phyloP scores from a whole-genome alignment of 2,888 invertebrate genomes.

The Drosophila fungiperda region DNA sequence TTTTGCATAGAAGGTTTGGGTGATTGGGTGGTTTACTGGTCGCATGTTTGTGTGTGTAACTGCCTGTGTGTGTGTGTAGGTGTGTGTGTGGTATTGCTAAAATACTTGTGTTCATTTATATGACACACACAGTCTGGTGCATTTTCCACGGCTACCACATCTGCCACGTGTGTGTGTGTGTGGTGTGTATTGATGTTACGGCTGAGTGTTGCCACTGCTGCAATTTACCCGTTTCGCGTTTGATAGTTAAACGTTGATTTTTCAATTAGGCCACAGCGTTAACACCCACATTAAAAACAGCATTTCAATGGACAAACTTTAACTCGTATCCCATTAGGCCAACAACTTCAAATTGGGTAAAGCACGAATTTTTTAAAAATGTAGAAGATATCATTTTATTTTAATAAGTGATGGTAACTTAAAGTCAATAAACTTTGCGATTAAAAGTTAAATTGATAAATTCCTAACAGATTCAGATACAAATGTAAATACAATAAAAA shows the following conservation, averaged over 20 bases:
- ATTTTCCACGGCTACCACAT: slow-evolving; percentile 20
- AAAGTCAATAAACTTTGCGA: too few relatives aligned
- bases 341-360: background rate
- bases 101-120: slow-evolving; percentile 76
- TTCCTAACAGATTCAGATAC: background rate
- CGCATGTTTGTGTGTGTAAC: slow-evolving; percentile 4
- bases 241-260: slow-evolving; percentile 70
- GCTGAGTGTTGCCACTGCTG: slow-evolving; percentile 31
- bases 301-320: background rate
- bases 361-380: too few relatives aligned
- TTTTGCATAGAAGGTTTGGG: slow-evolving; percentile 43
- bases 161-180: slow-evolving; percentile 5
- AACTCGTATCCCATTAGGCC: background rate
- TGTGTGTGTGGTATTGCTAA: slow-evolving; percentile 48
- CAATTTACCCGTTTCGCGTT: slow-evolving; percentile 55
- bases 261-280: slow-evolving; percentile 72
- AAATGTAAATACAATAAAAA: background rate
- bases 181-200: slow-evolving; percentile 27
- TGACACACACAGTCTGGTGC: slow-evolving; percentile 56
- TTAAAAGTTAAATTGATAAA: background rate
- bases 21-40: slow-evolving; percentile 5
- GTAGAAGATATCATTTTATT: too few relatives aligned
- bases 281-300: slow-evolving; percentile 40
- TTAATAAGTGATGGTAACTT: background rate
- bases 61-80: background rate